Percentiles rank a stretch among this genome's conserved stretches.
Evolutionary conservation across 2,797 vertebrate genomes (phyloP).

Genomic region (Hybognathus amarus): DNA sequence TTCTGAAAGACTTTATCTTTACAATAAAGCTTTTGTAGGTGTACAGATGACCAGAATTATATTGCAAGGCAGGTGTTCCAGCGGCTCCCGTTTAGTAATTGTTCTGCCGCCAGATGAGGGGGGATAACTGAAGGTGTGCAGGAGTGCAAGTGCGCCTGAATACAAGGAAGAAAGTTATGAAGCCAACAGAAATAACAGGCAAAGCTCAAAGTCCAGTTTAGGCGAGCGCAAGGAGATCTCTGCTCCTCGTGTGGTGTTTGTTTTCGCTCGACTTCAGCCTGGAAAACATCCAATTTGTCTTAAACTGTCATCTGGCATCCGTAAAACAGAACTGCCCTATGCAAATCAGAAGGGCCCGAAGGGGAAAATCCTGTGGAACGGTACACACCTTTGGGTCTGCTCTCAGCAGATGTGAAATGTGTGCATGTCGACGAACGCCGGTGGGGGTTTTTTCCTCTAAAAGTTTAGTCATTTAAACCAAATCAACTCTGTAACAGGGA

Average conservation of each 20-base stretch:
- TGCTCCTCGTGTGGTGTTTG: constrained; percentile 19
- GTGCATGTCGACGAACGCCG: neutral
- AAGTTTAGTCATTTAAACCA: neutral
- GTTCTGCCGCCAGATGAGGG: constrained; percentile 32
- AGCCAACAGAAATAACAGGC: constrained; percentile 52
- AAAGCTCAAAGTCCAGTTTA: constrained; percentile 59
- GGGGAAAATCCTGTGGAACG: constrained; percentile 28
- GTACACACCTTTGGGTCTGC: constrained; percentile 20
- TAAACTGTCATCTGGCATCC: constrained; percentile 52
- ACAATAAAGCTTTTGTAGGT: constrained; percentile 41
- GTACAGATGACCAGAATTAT: constrained; percentile 29
- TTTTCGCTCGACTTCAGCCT: constrained; percentile 39
- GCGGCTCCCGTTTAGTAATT: constrained; percentile 35
- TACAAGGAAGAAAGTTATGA: constrained; percentile 8
- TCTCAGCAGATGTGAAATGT: constrained; percentile 14
- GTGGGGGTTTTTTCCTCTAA: neutral
- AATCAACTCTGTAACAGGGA: neutral
- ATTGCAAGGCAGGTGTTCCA: constrained; percentile 53
- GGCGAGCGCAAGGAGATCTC: constrained; percentile 47
- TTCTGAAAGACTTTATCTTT: constrained; percentile 45
- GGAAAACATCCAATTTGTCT: constrained; percentile 51
- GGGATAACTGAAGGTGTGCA: constrained; percentile 38
- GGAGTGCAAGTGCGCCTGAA: constrained; percentile 14
- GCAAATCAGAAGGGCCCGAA: constrained; percentile 58
- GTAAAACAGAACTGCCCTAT: constrained; percentile 55